Evolutionary conservation across 1,140 invertebrate species (phyloP).

Genomic region (Pseudomyrmex dendroicus): DNA sequence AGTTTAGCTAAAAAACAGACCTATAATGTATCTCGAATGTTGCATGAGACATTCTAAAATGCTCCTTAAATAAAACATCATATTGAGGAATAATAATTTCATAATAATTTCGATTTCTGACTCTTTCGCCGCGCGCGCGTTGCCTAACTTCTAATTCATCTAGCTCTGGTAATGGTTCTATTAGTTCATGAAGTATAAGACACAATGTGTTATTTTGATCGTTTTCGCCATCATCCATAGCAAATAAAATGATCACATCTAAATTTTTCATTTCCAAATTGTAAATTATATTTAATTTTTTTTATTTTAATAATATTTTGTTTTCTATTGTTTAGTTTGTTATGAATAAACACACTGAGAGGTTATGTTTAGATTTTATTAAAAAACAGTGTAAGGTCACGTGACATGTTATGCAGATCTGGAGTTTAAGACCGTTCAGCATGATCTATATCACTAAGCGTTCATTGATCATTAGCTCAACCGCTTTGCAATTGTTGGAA

Average conservation of each 20-base stretch:
- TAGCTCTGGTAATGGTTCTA: constrained; percentile 2
- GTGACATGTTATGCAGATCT: too few species aligned
- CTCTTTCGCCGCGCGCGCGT: background rate
- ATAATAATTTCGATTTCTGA: constrained; percentile 24
- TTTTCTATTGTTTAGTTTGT: too few species aligned
- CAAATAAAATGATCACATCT: background rate
- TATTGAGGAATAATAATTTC: constrained; percentile 12
- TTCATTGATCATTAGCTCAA: too few species aligned
- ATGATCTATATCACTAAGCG: too few species aligned
- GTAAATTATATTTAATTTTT: too few species aligned
- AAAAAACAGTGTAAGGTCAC: too few species aligned
- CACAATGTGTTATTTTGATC: background rate
- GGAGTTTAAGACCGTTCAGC: too few species aligned
- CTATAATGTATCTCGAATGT: background rate
- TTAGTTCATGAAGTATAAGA: background rate
- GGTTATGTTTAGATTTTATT: too few species aligned
- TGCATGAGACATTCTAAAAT: constrained; percentile 24
- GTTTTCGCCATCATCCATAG: background rate
- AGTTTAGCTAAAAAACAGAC: background rate
- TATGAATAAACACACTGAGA: too few species aligned
- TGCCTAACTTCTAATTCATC: constrained; percentile 2
- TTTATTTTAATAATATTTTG: too few species aligned
- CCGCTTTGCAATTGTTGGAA: too few species aligned
- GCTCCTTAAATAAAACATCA: constrained; percentile 12
- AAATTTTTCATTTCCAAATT: background rate